Percentiles rank a stretch among this genome's conserved stretches.
Conservation (phyloP, 2,797 vertebrate genomes). For the Toxotes lorentzi region DNA sequence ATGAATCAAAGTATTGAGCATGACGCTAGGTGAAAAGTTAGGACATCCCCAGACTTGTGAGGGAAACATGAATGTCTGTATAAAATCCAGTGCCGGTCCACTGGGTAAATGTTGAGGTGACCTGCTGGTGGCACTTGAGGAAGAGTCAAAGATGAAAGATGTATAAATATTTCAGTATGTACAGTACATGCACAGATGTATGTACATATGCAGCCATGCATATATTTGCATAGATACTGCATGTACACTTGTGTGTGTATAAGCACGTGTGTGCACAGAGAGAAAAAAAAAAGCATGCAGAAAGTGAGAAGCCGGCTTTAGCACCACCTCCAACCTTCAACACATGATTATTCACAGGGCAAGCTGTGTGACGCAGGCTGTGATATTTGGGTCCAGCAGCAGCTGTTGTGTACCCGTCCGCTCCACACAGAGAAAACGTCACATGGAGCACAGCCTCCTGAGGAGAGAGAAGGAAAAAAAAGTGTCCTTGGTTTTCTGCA, state of each 20-base stretch:
- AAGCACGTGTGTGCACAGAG: neutral
- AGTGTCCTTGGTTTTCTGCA: slow-evolving; percentile 8
- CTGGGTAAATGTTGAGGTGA: too few relatives aligned
- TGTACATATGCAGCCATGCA: neutral
- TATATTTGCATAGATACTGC: neutral
- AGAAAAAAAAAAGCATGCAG: neutral
- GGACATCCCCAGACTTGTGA: too few relatives aligned
- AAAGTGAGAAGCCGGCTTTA: slow-evolving; percentile 6
- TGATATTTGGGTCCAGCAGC: slow-evolving; percentile 50
- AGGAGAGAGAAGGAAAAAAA: slow-evolving; percentile 8
- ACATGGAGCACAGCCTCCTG: slow-evolving; percentile 21
- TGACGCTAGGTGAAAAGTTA: too few relatives aligned
- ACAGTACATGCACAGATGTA: neutral
- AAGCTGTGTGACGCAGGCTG: slow-evolving; percentile 34
- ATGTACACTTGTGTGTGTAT: neutral
- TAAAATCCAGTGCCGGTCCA: too few relatives aligned
- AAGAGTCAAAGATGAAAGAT: neutral
- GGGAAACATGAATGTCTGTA: too few relatives aligned
- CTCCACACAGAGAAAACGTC: slow-evolving; percentile 17
- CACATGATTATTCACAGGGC: slow-evolving; percentile 17
- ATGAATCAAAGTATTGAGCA: neutral
- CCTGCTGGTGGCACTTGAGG: too few relatives aligned
- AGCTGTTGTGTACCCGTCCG: slow-evolving; percentile 35
- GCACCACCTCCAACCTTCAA: slow-evolving; percentile 9
- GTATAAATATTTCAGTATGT: slow-evolving; percentile 13